Conservation (phyloP, 2,113 vertebrate genomes). For the Ciconia stormi region DNA sequence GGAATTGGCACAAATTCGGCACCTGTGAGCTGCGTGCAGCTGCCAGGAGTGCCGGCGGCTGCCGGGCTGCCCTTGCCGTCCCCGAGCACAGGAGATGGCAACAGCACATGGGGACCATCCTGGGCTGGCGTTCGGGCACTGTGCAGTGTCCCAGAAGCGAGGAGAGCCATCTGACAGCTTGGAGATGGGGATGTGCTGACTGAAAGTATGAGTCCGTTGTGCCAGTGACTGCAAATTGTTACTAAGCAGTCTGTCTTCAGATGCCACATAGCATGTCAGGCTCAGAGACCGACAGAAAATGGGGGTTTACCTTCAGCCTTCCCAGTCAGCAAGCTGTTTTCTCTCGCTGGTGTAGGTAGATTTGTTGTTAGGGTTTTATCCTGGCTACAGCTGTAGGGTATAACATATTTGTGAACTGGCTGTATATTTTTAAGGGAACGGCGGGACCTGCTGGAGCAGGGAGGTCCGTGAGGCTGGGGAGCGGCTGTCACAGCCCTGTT, state of each 20-base stretch:
- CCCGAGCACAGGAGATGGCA: neutral
- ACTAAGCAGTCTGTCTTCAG: neutral
- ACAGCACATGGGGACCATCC: neutral
- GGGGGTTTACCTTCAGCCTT: neutral
- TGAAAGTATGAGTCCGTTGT: neutral
- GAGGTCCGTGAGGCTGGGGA: neutral
- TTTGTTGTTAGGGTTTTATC: neutral
- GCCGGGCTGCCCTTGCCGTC: neutral
- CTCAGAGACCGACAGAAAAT: neutral
- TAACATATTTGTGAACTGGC: neutral
- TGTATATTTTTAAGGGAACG: neutral
- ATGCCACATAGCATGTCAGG: no score
- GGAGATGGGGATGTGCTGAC: neutral
- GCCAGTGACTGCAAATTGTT: neutral
- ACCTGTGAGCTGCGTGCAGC: neutral
- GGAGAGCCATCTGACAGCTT: neutral
- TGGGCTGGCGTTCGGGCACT: neutral
- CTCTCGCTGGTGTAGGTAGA: neutral
- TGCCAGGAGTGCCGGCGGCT: neutral
- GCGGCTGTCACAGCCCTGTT: neutral
- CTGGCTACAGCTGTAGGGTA: neutral
- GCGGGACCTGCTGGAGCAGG: neutral
- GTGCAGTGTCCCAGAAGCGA: neutral
- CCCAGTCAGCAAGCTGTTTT: neutral
- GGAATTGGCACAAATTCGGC: neutral